phyloP scores from a whole-genome alignment of 2,113 vertebrate species.

The Python bivittatus region DNA sequence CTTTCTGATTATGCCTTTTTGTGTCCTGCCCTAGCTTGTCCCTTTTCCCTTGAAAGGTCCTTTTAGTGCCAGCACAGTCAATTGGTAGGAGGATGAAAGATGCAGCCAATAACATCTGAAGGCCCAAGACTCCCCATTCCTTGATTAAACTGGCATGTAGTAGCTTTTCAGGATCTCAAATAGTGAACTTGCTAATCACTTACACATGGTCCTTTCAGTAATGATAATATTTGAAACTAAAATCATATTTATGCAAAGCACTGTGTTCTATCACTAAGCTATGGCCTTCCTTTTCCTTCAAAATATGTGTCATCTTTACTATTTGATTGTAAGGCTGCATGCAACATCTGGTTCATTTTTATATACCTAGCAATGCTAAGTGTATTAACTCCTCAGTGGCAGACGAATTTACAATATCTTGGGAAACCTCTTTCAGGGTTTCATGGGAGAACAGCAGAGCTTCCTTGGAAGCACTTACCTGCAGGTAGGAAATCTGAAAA shows the following conservation, averaged over 20 bases:
- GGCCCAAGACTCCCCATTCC: neutral
- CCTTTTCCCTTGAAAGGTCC: neutral
- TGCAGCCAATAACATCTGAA: neutral
- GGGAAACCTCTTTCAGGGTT: neutral
- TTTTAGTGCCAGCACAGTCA: neutral
- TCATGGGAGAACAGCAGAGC: neutral
- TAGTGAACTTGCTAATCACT: neutral
- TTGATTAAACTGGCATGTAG: neutral
- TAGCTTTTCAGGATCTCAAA: neutral
- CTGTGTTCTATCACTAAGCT: neutral
- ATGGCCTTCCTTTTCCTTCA: neutral
- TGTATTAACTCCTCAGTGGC: neutral
- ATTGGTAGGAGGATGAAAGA: neutral
- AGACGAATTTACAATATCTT: neutral
- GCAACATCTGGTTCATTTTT: neutral
- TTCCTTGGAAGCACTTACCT: neutral
- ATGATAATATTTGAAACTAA: neutral
- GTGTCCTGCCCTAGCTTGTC: neutral
- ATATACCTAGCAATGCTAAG: neutral
- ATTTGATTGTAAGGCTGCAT: neutral
- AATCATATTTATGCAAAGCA: neutral
- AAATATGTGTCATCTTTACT: neutral
- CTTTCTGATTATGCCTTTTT: neutral
- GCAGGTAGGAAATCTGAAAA: neutral
- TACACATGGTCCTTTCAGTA: neutral